Evolutionary conservation across 2,797 vertebrate genomes (phyloP).

Genomic region (Antennarius maculatus): DNA sequence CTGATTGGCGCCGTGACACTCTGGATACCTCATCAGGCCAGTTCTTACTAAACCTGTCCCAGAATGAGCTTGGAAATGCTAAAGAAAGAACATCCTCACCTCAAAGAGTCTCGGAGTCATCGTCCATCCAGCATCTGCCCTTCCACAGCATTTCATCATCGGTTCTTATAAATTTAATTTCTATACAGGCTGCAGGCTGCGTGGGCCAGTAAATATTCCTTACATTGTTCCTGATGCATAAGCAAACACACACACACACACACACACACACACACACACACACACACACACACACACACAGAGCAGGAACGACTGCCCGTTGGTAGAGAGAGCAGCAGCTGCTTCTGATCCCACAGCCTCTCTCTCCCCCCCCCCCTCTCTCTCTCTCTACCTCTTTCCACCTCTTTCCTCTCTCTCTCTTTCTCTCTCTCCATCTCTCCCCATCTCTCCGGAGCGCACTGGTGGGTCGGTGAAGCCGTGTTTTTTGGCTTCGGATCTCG

Average conservation of each 20-base stretch:
- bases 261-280: constrained; percentile 6
- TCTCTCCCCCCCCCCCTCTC: constrained; percentile 25
- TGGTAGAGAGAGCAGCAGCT: constrained; percentile 21
- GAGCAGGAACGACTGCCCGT: background rate
- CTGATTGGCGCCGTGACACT: no score
- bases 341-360: constrained; percentile 25
- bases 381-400: constrained; percentile 4
- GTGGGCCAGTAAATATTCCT: background rate
- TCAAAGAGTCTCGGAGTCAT: no score
- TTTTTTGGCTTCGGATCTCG: constrained; percentile 56
- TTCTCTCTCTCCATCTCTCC: background rate
- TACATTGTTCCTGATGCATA: background rate
- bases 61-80: no score
- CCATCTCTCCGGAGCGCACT: constrained; percentile 28
- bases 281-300: background rate
- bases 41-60: no score
- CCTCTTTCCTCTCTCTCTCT: constrained; percentile 36
- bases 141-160: no score
- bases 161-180: no score
- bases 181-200: no score
- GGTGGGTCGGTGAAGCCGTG: constrained; percentile 39
- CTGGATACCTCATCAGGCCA: no score
- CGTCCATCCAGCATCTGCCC: no score
- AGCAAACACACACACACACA: background rate
- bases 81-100: no score